phyloP scores from a whole-genome alignment of 2,888 invertebrate species.

The Dyspetes luteomarginatus region DNA sequence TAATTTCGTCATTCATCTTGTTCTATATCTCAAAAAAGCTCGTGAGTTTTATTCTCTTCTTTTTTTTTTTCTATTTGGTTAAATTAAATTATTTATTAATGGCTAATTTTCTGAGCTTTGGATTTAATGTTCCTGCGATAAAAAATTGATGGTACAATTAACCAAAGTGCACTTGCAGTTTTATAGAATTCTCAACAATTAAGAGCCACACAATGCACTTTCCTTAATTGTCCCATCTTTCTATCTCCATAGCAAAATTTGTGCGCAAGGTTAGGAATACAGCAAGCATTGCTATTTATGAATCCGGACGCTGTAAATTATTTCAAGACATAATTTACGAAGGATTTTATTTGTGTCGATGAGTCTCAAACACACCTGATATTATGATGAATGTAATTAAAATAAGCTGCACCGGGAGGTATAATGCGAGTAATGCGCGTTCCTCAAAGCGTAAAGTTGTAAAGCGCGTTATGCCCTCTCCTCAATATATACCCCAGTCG shows the following conservation, averaged over 20 bases:
- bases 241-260: neutral
- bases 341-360: neutral
- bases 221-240: conserved; percentile 1
- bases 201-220: neutral
- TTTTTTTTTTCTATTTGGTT: too few relatives aligned
- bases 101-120: too few relatives aligned
- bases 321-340: conserved; percentile 12
- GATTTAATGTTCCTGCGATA: neutral
- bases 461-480: conserved; percentile 36
- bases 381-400: conserved; percentile 12
- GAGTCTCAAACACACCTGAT: neutral
- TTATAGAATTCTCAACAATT: neutral
- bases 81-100: too few relatives aligned
- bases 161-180: neutral
- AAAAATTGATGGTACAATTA: neutral
- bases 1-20: too few relatives aligned
- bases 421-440: conserved; percentile 45
- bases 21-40: too few relatives aligned
- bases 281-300: neutral
- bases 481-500: neutral
- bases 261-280: too few relatives aligned
- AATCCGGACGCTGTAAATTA: conserved; percentile 1
- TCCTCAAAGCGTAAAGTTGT: conserved; percentile 46
- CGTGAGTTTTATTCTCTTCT: too few relatives aligned
- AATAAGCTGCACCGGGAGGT: conserved; percentile 1